Evolutionary conservation across 2,113 vertebrate genomes (phyloP).

Genomic region (Panthera uncia): DNA sequence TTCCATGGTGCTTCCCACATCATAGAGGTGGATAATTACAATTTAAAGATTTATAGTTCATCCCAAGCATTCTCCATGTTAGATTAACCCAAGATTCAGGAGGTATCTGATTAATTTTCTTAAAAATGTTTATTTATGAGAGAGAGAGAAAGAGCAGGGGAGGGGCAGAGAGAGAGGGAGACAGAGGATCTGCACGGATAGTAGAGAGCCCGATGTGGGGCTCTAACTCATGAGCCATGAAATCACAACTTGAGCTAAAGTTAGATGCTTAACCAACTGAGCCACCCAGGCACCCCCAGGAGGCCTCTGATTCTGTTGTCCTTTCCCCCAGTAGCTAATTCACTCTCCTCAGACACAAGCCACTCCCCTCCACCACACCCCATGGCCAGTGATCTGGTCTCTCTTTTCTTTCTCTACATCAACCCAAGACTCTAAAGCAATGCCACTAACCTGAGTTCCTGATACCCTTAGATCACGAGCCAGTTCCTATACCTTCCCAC

Average conservation of each 20-base stretch:
- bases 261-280: too few relatives aligned
- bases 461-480: background rate
- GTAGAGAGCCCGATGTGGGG: too few relatives aligned
- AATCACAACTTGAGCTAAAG: too few relatives aligned
- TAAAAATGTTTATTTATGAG: too few relatives aligned
- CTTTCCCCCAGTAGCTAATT: background rate
- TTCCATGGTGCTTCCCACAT: background rate
- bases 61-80: background rate
- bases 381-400: background rate
- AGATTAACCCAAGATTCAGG: background rate
- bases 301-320: background rate
- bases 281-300: background rate
- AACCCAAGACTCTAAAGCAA: background rate
- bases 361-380: rapidly evolving
- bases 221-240: too few relatives aligned
- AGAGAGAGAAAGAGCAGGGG: too few relatives aligned
- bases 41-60: background rate
- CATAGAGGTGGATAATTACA: background rate
- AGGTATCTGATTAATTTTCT: background rate
- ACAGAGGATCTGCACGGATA: too few relatives aligned
- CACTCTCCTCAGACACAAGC: background rate
- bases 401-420: background rate
- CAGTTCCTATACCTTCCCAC: background rate
- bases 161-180: too few relatives aligned
- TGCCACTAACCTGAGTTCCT: background rate